phyloP scores from a whole-genome alignment of 2,888 invertebrate genomes.

The Portevinia maculata region DNA sequence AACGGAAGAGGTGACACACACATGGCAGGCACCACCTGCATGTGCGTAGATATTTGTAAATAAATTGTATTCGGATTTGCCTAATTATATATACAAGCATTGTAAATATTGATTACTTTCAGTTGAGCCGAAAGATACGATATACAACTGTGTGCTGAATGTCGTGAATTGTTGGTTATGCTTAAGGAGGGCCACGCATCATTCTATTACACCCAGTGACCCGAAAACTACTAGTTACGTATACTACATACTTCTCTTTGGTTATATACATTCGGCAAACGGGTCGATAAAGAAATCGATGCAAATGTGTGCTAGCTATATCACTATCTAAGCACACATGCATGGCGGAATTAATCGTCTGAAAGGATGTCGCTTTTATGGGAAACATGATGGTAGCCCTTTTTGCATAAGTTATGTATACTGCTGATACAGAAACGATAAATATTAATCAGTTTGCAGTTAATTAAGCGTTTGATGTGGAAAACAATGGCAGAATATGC shows the following conservation, averaged over 20 bases:
- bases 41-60: neutral
- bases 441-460: constrained; percentile 17
- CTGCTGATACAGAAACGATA: neutral
- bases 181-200: constrained; percentile 16
- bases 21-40: too few species aligned
- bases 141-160: neutral
- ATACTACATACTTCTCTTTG: neutral
- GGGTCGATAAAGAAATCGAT: constrained; percentile 28
- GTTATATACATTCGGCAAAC: neutral
- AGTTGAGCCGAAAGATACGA: neutral
- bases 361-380: constrained; percentile 13
- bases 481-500: neutral
- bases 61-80: constrained; percentile 11
- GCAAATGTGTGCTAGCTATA: neutral
- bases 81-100: constrained; percentile 16
- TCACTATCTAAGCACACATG: constrained; percentile 10
- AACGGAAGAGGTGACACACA: neutral
- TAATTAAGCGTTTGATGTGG: constrained; percentile 26
- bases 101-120: constrained; percentile 30
- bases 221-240: constrained; percentile 12
- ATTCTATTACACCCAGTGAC: constrained; percentile 6
- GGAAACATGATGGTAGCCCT: neutral
- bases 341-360: constrained; percentile 19
- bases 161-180: constrained; percentile 15
- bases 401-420: neutral